Evolutionary conservation across 2,797 vertebrate genomes (phyloP), one percentile per base, ranked within the genome.

Genomic region (Tarsius wallacei): DNA sequence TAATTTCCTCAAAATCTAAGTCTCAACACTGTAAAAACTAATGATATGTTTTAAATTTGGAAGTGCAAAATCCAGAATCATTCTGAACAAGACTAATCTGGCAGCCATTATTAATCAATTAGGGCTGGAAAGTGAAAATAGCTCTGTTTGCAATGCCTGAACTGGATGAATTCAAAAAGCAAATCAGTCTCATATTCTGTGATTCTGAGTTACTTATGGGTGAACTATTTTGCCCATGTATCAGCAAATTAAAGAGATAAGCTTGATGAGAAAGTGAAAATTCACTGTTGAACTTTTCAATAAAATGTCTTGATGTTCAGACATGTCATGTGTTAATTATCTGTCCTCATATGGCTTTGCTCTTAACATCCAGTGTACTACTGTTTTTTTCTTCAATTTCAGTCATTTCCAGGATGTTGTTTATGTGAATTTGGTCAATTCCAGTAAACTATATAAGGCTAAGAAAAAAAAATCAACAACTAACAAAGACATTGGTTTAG

Each of bases 341-440:
- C 16, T 51, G 26, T 42, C 10, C 26, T 61, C 24, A 55, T 33
- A 55, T 22, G 33, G 73, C 47, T 95, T 78, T 82, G 4, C 47
- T 71, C 83, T 87, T 53, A 74, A 71, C 66, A 51, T 24, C 42
- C 66, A 42, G 26, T 21, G 24, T 16, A 28, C n/a, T 68, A 31
- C 19, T 89, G 36, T 17, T 57, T 93, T 42, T 96, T 17, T 14
- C 10, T 55, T 94, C 36, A 70, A n/a, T 71, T 47, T 33, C 12
- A 77, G 51, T 83, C 83, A 91, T 71, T 92, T 91, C 53, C 47
- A 82, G 22, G 59, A 93, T 71, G 28, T 49, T 84, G 24, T 76
- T 70, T 61, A 53, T 66, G 73, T 49, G 33, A 15, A 83, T 12
- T 89, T 77, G 42, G n/a, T 94, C 17, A 71, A 61, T 78, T 96